These are phyloP conservation scores for Arizona elegans DNA, from an alignment of 2,113 vertebrate species.

Conservation along the genomic window DNA sequence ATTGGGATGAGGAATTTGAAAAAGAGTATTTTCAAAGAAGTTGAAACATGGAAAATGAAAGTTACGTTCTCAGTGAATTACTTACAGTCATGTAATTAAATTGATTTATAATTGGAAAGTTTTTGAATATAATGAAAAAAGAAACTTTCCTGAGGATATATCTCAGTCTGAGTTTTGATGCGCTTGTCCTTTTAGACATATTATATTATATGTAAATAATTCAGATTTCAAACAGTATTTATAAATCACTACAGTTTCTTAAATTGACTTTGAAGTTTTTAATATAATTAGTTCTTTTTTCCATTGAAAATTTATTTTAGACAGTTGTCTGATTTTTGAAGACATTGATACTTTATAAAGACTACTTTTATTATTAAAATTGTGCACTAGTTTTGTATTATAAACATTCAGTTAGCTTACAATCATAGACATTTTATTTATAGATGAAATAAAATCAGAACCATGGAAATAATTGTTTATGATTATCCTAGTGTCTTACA, in stretches of 20 bases:
- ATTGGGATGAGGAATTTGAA: slow-evolving; percentile 13
- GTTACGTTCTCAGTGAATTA: neutral
- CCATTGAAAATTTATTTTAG: neutral
- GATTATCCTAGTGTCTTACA: neutral
- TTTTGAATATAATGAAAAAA: slow-evolving; percentile 12
- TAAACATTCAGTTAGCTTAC: neutral
- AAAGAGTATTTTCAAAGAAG: neutral
- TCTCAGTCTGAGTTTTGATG: neutral
- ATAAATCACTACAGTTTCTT: neutral
- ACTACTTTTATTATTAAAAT: neutral
- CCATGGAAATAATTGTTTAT: neutral
- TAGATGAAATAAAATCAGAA: neutral
- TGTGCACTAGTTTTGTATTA: neutral
- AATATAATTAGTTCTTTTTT: neutral
- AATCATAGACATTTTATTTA: neutral
- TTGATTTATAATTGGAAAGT: neutral
- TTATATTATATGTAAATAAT: neutral
- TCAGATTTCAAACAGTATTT: neutral
- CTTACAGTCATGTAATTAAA: neutral
- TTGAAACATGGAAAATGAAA: neutral
- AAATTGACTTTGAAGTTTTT: neutral
- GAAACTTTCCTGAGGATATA: neutral
- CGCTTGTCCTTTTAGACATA: neutral
- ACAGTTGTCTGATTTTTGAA: neutral
- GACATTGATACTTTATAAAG: neutral